Percentiles rank a stretch among this genome's conserved stretches.
These are phyloP conservation scores for Melanotaenia trifasciata DNA, from an alignment of 2,797 vertebrate species.

Conservation along the genomic window DNA sequence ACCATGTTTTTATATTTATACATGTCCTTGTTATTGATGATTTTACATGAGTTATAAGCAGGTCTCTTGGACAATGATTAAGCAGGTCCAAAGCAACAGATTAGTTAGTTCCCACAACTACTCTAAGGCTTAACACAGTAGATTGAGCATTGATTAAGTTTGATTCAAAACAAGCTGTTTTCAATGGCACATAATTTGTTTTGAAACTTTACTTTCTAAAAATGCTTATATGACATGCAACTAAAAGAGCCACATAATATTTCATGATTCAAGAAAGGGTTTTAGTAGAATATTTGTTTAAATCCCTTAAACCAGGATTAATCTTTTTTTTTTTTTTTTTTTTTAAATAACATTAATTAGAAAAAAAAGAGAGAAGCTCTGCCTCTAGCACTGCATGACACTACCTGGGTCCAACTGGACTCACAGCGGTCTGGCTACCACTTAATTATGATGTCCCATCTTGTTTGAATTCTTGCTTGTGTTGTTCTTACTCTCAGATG, in stretches of 20 bases:
- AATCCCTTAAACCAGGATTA: background rate
- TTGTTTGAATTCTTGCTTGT: no score
- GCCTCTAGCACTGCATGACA: no score
- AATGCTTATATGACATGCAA: background rate
- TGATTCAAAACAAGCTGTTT: background rate
- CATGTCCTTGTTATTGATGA: background rate
- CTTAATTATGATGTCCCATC: no score
- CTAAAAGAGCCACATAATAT: background rate
- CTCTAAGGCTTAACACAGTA: background rate
- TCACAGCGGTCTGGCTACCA: no score
- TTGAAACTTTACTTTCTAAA: background rate
- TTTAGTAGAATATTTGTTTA: background rate
- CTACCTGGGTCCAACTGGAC: no score
- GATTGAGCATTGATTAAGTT: background rate
- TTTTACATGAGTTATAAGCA: background rate
- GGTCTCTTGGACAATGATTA: no score
- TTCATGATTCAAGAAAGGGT: background rate
- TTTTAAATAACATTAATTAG: background rate
- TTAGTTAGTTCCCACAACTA: no score
- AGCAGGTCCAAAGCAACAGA: no score
- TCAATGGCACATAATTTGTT: no score
- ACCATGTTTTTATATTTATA: background rate
- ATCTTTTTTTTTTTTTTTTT: background rate
- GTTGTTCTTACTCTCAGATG: no score
- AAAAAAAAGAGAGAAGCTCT: no score